Evolutionary conservation across 2,113 vertebrate species (phyloP).

Genomic region (Patagioenas fasciata): DNA sequence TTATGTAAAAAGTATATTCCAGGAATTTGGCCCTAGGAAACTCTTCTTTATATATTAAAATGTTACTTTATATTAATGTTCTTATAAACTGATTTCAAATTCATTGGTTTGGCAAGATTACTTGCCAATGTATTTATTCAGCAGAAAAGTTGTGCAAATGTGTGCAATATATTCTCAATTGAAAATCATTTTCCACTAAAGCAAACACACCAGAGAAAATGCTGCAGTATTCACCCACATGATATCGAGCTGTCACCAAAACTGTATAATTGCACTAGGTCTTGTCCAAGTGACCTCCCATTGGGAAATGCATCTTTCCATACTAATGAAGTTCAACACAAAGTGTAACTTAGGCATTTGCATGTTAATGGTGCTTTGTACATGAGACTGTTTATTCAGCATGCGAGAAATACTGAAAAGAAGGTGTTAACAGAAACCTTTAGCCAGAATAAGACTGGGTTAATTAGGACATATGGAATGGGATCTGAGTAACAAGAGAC

Average conservation of each 20-base stretch:
- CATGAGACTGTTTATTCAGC: slow-evolving; percentile 29
- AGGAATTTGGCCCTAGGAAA: background rate
- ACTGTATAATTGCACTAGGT: background rate
- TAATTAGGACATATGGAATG: slow-evolving; percentile 49
- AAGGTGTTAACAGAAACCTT: slow-evolving; percentile 61
- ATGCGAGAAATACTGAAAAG: background rate
- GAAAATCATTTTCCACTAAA: background rate
- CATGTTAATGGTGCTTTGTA: slow-evolving; percentile 35
- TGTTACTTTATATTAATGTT: background rate
- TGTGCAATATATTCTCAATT: background rate
- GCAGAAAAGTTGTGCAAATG: background rate
- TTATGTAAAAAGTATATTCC: background rate
- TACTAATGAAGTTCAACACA: slow-evolving; percentile 2
- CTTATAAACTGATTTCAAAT: background rate
- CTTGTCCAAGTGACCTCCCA: background rate
- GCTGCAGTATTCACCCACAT: background rate
- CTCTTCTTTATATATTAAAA: background rate
- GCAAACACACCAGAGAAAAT: background rate
- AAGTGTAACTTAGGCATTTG: slow-evolving; percentile 18
- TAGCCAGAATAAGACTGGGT: slow-evolving; percentile 5
- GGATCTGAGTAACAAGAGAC: background rate
- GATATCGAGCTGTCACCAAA: slow-evolving; percentile 15
- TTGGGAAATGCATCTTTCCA: slow-evolving; percentile 18
- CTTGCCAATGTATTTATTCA: background rate
- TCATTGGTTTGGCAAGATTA: background rate